A percentile compares a stretch with the other conserved stretches of the same genome.
Evolutionary conservation across 2,888 invertebrate genomes (phyloP).

Genomic region (Aleiodes alternator): DNA sequence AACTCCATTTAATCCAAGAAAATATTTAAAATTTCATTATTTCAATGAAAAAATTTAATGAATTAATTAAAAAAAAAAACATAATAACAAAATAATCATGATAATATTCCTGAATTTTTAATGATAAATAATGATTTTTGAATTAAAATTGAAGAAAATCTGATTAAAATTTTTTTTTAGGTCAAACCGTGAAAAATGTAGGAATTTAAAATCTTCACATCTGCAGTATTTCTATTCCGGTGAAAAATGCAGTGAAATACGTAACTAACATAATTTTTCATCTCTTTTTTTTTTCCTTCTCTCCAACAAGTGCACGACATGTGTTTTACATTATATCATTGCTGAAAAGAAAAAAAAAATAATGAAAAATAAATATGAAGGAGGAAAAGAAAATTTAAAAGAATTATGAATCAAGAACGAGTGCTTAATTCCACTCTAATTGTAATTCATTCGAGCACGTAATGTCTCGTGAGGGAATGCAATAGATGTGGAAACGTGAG

Average conservation of each 20-base stretch:
- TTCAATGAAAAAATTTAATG: too few species aligned
- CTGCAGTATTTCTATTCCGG: not conserved
- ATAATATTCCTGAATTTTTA: too few species aligned
- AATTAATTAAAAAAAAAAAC: too few species aligned
- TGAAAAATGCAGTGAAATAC: not conserved
- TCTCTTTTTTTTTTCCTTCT: too few species aligned
- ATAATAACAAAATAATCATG: too few species aligned
- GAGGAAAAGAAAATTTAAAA: constrained; percentile 2
- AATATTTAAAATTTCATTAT: too few species aligned
- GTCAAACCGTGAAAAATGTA: constrained; percentile 25
- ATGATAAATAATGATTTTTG: too few species aligned
- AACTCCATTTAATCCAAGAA: too few species aligned
- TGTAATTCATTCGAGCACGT: constrained; percentile 33
- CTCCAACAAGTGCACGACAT: too few species aligned
- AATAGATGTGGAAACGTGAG: constrained; percentile 34
- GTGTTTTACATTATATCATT: too few species aligned
- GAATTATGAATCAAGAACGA: constrained; percentile 32
- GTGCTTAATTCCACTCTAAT: constrained; percentile 32
- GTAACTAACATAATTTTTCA: not conserved
- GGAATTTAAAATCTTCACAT: constrained; percentile 13
- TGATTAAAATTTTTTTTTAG: too few species aligned
- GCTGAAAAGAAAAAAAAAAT: not conserved
- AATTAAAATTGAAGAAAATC: too few species aligned
- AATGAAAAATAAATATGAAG: constrained; percentile 1
- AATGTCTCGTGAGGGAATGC: constrained; percentile 35